Base-by-base conservation (phyloP, 2,888 invertebrate genomes). In the Tiliacea aurago region DNA sequence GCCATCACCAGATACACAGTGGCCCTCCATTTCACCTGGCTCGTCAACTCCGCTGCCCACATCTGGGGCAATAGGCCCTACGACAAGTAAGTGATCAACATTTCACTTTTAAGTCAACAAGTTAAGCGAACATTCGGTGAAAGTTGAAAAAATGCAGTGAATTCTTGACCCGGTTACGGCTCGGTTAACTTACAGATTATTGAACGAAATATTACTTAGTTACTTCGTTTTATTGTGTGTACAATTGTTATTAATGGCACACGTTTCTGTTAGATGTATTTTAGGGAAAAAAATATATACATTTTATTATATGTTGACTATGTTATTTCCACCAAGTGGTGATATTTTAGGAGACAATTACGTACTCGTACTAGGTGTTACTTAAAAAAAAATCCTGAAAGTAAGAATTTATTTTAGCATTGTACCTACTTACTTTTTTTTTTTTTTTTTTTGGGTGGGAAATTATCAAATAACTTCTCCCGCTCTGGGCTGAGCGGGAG, bases 1-100 rank as follows among this genome's bases (percentile, higher is more conserved):
- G 97, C 97, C 15, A 96, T 99, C 78, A 95, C 98, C 83, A 97
- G 99, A 71, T 99, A 99, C 94, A 97, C 97, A 6, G 62, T 98
- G 10, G 97, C 98, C 0, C 96, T 99, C 61, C 98, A 99, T 92
- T 97, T 97, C 87, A 99, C 99, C 0, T 99, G 99, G 99, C 95
- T 98, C 76, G 99, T 99, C 28, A 99, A 99, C 95, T 99, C 98
- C 77, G 98, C 98, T 0, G 99, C 99, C 0, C 99, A 99, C 92
- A 98, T 98, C 87, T 99, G 98, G 97, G 99, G 99, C 84, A 98
- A 97, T 92, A 98, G 97, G 89, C 99, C 99, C 1, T 99, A 98
- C 92, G 99, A 99, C 93, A 97, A 97, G 97, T 98, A 92, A 97
- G 97, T 94, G 28, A 56, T 47, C 28, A 69, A 80, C 41, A 45